These are phyloP conservation scores for Colossoma macropomum DNA, from an alignment of 2,113 vertebrate genomes.

Conservation along the genomic window DNA sequence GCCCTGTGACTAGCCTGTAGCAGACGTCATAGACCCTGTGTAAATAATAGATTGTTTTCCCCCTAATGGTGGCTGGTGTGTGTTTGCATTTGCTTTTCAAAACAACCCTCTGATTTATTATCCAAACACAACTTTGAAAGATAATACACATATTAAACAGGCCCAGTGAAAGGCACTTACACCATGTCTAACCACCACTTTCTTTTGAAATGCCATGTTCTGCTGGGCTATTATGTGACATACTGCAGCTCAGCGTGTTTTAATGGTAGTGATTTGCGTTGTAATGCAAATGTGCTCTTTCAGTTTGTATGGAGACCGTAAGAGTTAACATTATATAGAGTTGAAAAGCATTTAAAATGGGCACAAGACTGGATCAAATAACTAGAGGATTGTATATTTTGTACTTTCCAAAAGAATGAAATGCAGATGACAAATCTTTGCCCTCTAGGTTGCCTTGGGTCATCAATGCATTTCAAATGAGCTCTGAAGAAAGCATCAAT, in stretches of 20 bases:
- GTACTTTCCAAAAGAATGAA: not conserved
- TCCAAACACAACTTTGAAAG: slow-evolving; percentile 14
- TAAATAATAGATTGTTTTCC: slow-evolving; percentile 2
- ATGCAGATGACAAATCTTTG: not conserved
- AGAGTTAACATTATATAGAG: not conserved
- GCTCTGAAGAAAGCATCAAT: slow-evolving; percentile 27
- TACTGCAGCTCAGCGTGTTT: slow-evolving; percentile 14
- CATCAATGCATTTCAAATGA: slow-evolving; percentile 17
- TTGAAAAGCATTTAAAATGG: slow-evolving; percentile 8
- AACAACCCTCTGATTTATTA: slow-evolving; percentile 7
- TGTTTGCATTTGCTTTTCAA: slow-evolving; percentile 19
- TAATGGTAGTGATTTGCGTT: slow-evolving; percentile 31
- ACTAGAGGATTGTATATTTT: not conserved
- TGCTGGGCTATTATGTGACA: slow-evolving; percentile 1
- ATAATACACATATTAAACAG: slow-evolving; percentile 35
- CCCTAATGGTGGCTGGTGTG: not conserved
- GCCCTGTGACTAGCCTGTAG: not conserved
- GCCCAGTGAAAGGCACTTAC: not conserved
- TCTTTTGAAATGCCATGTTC: slow-evolving; percentile 20
- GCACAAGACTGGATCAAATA: not conserved
- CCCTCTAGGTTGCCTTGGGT: not conserved
- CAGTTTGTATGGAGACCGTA: slow-evolving; percentile 10
- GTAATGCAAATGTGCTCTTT: slow-evolving; percentile 32
- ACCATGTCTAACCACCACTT: slow-evolving; percentile 6
- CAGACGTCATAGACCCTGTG: slow-evolving; percentile 1